Evolutionary conservation across 92 coral and sea anemone genomes (phyloP), one percentile per base, ranked within the genome.

Genomic region (Zoanthus sociatus): DNA sequence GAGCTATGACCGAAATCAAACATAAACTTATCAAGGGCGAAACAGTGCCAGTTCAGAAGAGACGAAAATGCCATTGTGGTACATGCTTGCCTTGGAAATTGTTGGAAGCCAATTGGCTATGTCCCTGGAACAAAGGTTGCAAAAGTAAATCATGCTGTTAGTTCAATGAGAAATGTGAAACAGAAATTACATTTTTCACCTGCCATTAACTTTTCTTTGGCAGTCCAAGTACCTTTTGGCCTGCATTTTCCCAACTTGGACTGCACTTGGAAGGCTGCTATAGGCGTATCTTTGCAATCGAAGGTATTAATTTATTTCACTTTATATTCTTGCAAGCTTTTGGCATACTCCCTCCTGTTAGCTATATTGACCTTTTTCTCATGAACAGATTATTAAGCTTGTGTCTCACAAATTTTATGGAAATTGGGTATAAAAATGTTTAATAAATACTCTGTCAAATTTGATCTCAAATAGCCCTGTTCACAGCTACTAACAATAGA

Each of bases 41-140:
- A 46, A 2, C 86, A 54, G 64, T 88, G 21, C 86, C 47, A 45
- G 48, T 91, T 42, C 33, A 48, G 30, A 73, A 31, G 92, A 75
- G 92, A 92, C 47, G 92, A 89, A 69, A 92, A 92, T 86, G 92
- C 94, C 0, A 82, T 92, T 50, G 78, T 89, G 44, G 92, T 92
- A n/a, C 86, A 79, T 17, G 89, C 88, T 26, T 68, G 71, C 60
- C 71, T 42, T 51, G 72, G 79, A 30, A 45, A 75, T 51, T 2
- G 73, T 0, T 72, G 75, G 83, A 47, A 87, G 71, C 90, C 92
- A 48, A 77, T 86, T 7, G 92, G 94, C 2, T 92, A 86, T 66
- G 61, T 88, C 30, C 94, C 94, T 14, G 89, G 77, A 12, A 16
- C 32, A 3, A 91, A 84, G 74, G 78, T 91, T 45, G 77, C 86